These are phyloP conservation scores for Ptilodon capucinus DNA, from an alignment of 2,888 invertebrate genomes.

Conservation along the genomic window DNA sequence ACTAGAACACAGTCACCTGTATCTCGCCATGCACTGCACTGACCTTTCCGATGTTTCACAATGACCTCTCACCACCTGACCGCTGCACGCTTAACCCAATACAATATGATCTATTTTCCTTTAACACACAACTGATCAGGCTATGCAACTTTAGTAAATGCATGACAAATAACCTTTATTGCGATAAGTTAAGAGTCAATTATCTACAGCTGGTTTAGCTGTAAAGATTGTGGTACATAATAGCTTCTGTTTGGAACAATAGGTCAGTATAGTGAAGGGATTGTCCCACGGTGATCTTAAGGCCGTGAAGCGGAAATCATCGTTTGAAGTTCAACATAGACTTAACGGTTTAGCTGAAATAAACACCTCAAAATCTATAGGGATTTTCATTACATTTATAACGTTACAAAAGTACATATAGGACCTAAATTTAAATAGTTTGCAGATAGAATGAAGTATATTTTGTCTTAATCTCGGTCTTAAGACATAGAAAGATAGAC, in stretches of 20 bases:
- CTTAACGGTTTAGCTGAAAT: not conserved
- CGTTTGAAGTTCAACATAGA: not conserved
- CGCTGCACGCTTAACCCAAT: conserved; percentile 1
- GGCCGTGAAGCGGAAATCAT: conserved; percentile 17
- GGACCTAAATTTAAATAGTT: too few species aligned
- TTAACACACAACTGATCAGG: not conserved
- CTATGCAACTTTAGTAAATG: not conserved
- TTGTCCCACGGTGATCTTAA: conserved; percentile 29
- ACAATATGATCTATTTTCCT: conserved; percentile 3
- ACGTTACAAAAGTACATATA: too few species aligned
- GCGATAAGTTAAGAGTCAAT: not conserved
- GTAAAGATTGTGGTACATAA: conserved; percentile 27
- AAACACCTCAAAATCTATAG: too few species aligned
- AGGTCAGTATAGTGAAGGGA: conserved; percentile 41
- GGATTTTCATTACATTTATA: too few species aligned
- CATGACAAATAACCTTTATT: not conserved
- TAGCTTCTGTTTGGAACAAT: conserved; percentile 46
- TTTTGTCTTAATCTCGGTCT: too few species aligned
- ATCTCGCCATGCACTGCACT: conserved; percentile 30
- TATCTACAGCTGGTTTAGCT: conserved; percentile 2
- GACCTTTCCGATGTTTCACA: conserved; percentile 58
- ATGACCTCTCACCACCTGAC: conserved; percentile 53
- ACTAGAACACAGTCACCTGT: conserved; percentile 18
- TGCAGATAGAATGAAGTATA: too few species aligned
- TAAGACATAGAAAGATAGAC: too few species aligned